Base-by-base conservation (phyloP, 1,140 invertebrate species). In the Habropoda laboriosa region DNA sequence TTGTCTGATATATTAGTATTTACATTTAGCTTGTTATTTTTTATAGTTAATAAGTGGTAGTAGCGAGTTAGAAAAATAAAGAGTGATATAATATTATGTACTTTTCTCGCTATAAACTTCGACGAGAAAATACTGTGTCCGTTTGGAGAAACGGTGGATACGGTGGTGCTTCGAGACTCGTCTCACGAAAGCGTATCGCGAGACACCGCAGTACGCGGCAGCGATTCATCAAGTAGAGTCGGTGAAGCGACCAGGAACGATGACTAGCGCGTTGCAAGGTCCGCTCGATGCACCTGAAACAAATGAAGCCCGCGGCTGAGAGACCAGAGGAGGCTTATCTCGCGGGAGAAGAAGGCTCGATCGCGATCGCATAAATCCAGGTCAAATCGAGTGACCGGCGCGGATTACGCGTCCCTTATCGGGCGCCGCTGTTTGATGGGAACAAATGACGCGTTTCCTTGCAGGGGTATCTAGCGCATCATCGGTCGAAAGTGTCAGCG, bases 351-450 rank as follows among this genome's bases (percentile, higher is more conserved):
- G 47, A 60, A 77, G 42, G 24, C 61, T 66, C 79, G 83, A 86
- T 85, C 83, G 79, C 80, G 67, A 86, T 86, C 68, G 57, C 66
- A 82, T 85, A 79, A 85, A 85, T 79, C 66, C 75, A 61, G 74
- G 79, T 85, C 71, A 72, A 82, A 68, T 74, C 42, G 72, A 66
- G 73, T 40, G 79, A 85, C 24, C 78, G 72, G 27, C 42, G 70
- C 55, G 32, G 53, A 80, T 57, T 53, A 72, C 60, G 35, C 55
- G 45, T 3, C 5, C 13, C 73, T 76, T 75, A 75, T 75, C 73
- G 45, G 24, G 32, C 16, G 5, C 38, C 12, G 16, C 12, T n/a
- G n/a, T n/a, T 58, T 67, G 75, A 78, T 71, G 67, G 75, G 67
- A 78, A 78, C 57, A 71, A 78, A 78, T 78, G 38, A 40, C 75